Evolutionary conservation across 2,888 invertebrate genomes (phyloP), one percentile per base, ranked within the genome.

Genomic region (Theretra japonica): DNA sequence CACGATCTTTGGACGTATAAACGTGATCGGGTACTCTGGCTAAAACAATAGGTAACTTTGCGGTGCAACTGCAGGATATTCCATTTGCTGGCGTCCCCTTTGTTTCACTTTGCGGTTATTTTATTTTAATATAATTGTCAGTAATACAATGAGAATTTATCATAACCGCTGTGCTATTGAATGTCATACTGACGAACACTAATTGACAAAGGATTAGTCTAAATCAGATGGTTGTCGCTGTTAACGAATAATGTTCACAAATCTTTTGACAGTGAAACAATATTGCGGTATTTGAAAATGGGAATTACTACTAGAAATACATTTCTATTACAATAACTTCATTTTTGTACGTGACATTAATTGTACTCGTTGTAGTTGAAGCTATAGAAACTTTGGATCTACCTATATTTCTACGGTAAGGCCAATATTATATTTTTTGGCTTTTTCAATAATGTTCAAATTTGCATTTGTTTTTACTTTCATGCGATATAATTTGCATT

Each of bases 21-120:
- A 56, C 56, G 19, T 41, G 33, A 56, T 65, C 33, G 41, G 48
- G 6, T 17, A 15, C 56, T 65, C 70, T 53, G 21, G 56, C 30
- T 62, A 62, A 70, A 68, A 69, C 68, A 53, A 69, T 30, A 53
- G 30, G 53, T n/a, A 69, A 69, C 56, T 53, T 28, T 21, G 6
- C 30, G 23, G 30, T 69, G 28, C 25, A 59, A 17, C 48, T 69
- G 53, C 11, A 53, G 15, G 28, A n/a, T 50, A 28, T 21, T 65
- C n/a, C 7, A 41, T 15, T 65, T 48, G 21, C n/a, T n/a, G 8
- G 53, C 53, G 53, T 53, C 53, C 53, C 53, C 28, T 68, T 68
- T 53, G 53, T 50, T 53, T 69, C 19, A 19, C 53, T 65, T 23
- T 23, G 65, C 23, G 17, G 28, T 33, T 33, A 30, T 48, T 28